Percentiles rank a stretch among this genome's conserved stretches.
Conservation (phyloP, 2,113 vertebrate species). For the Heteronetta atricapilla region DNA sequence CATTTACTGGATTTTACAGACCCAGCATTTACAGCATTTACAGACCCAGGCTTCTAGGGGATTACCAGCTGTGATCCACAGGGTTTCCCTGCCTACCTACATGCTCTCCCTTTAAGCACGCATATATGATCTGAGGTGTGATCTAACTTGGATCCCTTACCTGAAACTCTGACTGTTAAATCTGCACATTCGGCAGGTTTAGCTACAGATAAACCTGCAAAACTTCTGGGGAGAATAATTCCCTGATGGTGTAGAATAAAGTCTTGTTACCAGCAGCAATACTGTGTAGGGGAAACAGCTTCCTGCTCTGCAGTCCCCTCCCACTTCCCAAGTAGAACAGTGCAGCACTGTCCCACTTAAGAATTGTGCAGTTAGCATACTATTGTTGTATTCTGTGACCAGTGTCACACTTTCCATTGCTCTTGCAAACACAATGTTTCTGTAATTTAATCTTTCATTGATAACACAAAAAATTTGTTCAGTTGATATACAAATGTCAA, state of each 20-base stretch:
- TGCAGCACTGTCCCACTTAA: background rate
- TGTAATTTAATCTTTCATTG: constrained; percentile 40
- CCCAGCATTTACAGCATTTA: too few relatives aligned
- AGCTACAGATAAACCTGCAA: background rate
- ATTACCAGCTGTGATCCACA: background rate
- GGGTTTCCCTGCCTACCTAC: rapidly evolving
- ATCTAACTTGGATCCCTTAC: background rate
- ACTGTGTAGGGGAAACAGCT: background rate
- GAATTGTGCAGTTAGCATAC: background rate
- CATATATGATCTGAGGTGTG: background rate
- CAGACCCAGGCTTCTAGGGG: background rate
- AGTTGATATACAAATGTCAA: background rate
- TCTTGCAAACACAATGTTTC: constrained; percentile 12
- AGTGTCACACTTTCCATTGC: background rate
- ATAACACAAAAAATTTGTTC: constrained; percentile 21
- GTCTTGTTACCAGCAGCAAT: background rate
- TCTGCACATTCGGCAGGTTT: background rate
- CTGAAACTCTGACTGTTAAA: background rate
- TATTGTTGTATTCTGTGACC: background rate
- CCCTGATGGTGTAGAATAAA: background rate
- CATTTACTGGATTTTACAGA: background rate
- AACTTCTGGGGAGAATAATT: background rate
- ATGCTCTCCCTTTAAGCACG: background rate
- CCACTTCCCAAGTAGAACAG: background rate
- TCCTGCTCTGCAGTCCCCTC: background rate